Conservation (phyloP, 2,888 invertebrate species). For the Lasioglossum marginatum region DNA sequence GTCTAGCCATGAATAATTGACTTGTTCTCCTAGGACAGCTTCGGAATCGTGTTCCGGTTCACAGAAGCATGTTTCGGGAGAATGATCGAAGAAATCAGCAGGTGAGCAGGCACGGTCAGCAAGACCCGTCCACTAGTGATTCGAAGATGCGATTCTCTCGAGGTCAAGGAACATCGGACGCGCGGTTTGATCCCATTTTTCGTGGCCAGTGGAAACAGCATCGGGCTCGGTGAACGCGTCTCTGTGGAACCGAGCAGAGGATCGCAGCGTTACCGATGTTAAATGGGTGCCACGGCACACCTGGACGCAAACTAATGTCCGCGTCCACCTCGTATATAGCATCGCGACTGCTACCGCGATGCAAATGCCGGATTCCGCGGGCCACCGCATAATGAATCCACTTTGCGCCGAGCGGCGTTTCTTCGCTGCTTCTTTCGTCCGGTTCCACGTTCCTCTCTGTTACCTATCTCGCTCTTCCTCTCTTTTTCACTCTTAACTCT, state of each 20-base stretch:
- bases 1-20: too few relatives aligned
- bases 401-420: constrained; percentile 75
- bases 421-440: constrained; percentile 37
- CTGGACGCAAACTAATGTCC: constrained; percentile 83
- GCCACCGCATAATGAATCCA: constrained; percentile 81
- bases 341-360: constrained; percentile 77
- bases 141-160: background rate
- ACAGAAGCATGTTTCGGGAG: background rate
- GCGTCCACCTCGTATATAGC: constrained; percentile 72
- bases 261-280: constrained; percentile 82
- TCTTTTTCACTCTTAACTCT: background rate
- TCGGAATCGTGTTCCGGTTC: background rate
- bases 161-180: constrained; percentile 33
- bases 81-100: background rate
- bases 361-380: constrained; percentile 79
- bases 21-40: background rate
- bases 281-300: constrained; percentile 82
- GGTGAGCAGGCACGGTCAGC: background rate
- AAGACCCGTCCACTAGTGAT: background rate
- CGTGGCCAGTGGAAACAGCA: background rate
- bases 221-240: background rate
- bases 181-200: constrained; percentile 39
- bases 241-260: constrained; percentile 35
- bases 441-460: constrained; percentile 32
- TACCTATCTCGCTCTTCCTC: background rate